Conservation (phyloP, 2,888 invertebrate species). For the Drosophila histrio region DNA sequence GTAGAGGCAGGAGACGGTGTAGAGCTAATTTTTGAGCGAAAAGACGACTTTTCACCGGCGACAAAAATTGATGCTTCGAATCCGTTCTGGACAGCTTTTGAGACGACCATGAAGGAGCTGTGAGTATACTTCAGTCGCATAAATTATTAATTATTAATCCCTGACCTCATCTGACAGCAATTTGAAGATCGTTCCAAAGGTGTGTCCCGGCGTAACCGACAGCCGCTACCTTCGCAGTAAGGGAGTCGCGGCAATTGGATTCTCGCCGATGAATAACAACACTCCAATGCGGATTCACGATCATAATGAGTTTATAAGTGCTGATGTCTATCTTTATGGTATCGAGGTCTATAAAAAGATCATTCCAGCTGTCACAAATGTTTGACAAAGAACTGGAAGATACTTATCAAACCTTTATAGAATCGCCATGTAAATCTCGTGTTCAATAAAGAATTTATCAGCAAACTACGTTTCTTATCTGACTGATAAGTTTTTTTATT, state of each 20-base stretch:
- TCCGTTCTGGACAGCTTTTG: constrained; percentile 1
- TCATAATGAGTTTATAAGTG: constrained; percentile 1
- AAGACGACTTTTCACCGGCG: neutral
- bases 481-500: neutral
- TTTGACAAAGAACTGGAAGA: neutral
- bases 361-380: constrained; percentile 3
- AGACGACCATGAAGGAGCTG: neutral
- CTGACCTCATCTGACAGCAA: neutral
- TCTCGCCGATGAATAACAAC: constrained; percentile 12
- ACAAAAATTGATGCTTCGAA: neutral
- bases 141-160: neutral
- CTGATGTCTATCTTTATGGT: constrained; percentile 8
- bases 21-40: constrained; percentile 8
- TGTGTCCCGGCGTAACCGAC: constrained; percentile 6
- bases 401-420: neutral
- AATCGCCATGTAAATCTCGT: neutral
- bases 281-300: neutral
- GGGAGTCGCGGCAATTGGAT: constrained; percentile 1
- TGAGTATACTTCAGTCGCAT: neutral
- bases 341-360: constrained; percentile 12
- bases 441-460: neutral
- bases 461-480: constrained; percentile 1
- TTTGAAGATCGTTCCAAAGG: neutral
- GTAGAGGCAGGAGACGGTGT: constrained; percentile 1
- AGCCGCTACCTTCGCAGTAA: constrained; percentile 4